Evolutionary conservation across 2,888 invertebrate genomes (phyloP).

Genomic region (Bhutanitis thaidina): DNA sequence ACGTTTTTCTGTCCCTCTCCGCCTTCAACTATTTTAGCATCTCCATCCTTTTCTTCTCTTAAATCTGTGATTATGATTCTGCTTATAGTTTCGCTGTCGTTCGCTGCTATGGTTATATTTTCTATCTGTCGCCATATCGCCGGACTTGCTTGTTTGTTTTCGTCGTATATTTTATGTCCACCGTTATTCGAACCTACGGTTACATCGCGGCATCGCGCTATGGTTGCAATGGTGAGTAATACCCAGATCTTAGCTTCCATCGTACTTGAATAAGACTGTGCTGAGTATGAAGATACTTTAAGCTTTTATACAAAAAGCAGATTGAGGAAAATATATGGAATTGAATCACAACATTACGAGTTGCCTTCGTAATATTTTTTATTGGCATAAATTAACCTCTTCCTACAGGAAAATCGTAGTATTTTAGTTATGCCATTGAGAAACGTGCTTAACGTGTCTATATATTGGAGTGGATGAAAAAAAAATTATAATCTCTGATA

Average conservation of each 20-base stretch:
- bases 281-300: conserved; percentile 23
- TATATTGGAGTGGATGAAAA: background rate
- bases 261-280: conserved; percentile 42
- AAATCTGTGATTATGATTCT: conserved; percentile 50
- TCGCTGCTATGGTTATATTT: conserved; percentile 48
- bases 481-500: too few species aligned
- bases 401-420: conserved; percentile 63
- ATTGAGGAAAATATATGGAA: conserved; percentile 58
- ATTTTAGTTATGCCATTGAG: conserved; percentile 35
- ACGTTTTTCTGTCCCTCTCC: conserved; percentile 58
- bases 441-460: conserved; percentile 23
- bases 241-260: conserved; percentile 40
- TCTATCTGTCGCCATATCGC: conserved; percentile 54
- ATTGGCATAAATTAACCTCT: conserved; percentile 46
- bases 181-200: conserved; percentile 37
- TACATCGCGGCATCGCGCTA: conserved; percentile 46
- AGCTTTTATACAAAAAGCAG: conserved; percentile 49
- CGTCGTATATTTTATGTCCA: conserved; percentile 51
- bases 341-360: conserved; percentile 41
- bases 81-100: conserved; percentile 50
- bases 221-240: conserved; percentile 34
- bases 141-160: conserved; percentile 53
- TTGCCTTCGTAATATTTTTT: conserved; percentile 48
- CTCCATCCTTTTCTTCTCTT: conserved; percentile 60
- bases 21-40: conserved; percentile 53